A percentile compares a stretch with the other conserved stretches of the same genome.
Conservation (phyloP, 2,888 invertebrate genomes). For the Rhodophaea formosa region DNA sequence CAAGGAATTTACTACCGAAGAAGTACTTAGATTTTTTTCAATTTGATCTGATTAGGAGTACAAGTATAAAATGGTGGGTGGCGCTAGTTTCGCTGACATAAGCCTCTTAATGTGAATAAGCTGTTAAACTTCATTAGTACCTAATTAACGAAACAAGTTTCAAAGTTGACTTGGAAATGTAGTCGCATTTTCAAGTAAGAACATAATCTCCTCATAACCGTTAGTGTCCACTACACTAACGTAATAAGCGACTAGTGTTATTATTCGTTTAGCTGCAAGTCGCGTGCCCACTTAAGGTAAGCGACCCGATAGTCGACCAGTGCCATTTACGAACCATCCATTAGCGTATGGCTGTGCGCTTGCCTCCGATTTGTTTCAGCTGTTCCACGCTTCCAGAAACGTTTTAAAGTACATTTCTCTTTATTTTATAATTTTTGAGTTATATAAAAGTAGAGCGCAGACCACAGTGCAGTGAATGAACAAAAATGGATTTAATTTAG, state of each 20-base stretch:
- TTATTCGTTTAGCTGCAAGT: slow-evolving; percentile 40
- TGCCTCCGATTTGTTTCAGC: slow-evolving; percentile 64
- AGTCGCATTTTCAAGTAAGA: not conserved
- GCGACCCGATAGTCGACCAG: slow-evolving; percentile 40
- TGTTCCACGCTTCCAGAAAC: slow-evolving; percentile 49
- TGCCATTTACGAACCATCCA: slow-evolving; percentile 41
- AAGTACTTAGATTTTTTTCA: too few species aligned
- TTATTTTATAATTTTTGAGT: slow-evolving; percentile 60
- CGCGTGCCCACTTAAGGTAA: slow-evolving; percentile 55
- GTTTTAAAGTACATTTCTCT: slow-evolving; percentile 60
- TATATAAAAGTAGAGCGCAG: slow-evolving; percentile 35
- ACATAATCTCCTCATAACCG: not conserved
- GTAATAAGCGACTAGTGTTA: slow-evolving; percentile 21
- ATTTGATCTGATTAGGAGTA: too few species aligned
- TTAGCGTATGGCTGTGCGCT: slow-evolving; percentile 40
- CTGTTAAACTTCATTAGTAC: too few species aligned
- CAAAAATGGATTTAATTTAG: slow-evolving; percentile 11
- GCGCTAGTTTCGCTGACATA: too few species aligned
- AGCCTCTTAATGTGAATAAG: too few species aligned
- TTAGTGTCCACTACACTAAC: not conserved
- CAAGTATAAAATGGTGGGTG: too few species aligned
- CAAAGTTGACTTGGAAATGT: too few species aligned
- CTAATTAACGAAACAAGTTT: too few species aligned
- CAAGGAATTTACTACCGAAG: too few species aligned
- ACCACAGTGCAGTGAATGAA: slow-evolving; percentile 3